Percentiles rank a stretch among this genome's conserved stretches.
phyloP scores from a whole-genome alignment of 2,113 vertebrate genomes.

The Candoia aspera region DNA sequence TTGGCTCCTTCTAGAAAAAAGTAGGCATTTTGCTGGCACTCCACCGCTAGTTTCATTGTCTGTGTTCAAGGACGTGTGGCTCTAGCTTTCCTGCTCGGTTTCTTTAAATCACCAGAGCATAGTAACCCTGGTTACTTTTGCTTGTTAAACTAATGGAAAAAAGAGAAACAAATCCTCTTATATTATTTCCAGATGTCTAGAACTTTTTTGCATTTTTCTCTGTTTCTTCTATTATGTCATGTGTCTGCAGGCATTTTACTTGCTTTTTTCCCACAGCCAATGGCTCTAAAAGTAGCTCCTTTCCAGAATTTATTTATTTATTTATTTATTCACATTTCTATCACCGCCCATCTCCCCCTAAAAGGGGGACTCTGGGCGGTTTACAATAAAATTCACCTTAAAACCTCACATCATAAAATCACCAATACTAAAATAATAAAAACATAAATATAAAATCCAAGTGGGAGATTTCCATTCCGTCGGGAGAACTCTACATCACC shows the following conservation, averaged over 20 bases:
- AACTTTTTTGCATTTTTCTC: not conserved
- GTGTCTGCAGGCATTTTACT: not conserved
- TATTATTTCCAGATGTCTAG: not conserved
- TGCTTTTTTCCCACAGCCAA: not conserved
- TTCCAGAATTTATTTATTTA: no score
- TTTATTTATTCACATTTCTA: no score
- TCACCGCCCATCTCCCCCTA: no score
- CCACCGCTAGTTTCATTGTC: not conserved
- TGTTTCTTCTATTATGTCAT: not conserved
- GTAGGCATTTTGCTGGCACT: not conserved
- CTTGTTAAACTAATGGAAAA: not conserved
- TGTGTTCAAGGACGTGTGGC: not conserved
- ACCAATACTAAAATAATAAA: no score
- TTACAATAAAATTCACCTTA: no score
- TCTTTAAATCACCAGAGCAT: not conserved
- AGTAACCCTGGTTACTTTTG: not conserved
- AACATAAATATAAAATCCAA: no score
- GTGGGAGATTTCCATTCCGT: no score
- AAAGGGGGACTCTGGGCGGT: no score
- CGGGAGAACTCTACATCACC: no score
- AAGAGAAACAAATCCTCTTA: not conserved
- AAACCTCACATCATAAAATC: no score
- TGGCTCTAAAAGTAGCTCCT: not conserved
- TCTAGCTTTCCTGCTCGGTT: not conserved
- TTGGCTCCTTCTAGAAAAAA: not conserved